A percentile compares a stretch with the other conserved stretches of the same genome.
These are phyloP conservation scores for Balaeniceps rex DNA, from an alignment of 2,113 vertebrate species.

Conservation along the genomic window DNA sequence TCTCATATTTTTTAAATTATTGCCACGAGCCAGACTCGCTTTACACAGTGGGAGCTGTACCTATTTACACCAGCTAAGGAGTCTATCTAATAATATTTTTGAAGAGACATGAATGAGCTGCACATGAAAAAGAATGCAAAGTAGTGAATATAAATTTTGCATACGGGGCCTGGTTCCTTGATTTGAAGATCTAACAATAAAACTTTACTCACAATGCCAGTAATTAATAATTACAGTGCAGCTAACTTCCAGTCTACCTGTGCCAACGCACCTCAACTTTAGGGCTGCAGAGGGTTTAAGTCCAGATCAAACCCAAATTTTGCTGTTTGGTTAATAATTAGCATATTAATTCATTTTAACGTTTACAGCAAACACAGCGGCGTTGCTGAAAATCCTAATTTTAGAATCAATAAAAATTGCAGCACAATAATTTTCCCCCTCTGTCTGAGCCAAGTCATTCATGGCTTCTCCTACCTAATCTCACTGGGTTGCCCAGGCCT, in stretches of 20 bases:
- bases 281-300: background rate
- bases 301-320: background rate
- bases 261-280: background rate
- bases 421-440: constrained; percentile 51
- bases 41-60: background rate
- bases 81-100: background rate
- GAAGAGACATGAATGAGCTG: constrained; percentile 9
- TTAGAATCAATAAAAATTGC: constrained; percentile 53
- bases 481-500: constrained; percentile 25
- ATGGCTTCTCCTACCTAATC: constrained; percentile 49
- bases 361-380: background rate
- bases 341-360: constrained; percentile 1
- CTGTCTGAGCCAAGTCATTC: constrained; percentile 46
- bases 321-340: background rate
- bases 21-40: background rate
- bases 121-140: background rate
- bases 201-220: background rate
- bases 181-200: background rate
- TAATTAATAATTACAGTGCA: background rate
- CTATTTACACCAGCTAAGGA: background rate
- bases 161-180: background rate
- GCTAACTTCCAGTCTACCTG: background rate
- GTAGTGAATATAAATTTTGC: background rate
- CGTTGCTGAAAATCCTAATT: constrained; percentile 45
- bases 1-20: background rate